phyloP scores from a whole-genome alignment of 2,797 vertebrate species.

The Tapirus indicus region DNA sequence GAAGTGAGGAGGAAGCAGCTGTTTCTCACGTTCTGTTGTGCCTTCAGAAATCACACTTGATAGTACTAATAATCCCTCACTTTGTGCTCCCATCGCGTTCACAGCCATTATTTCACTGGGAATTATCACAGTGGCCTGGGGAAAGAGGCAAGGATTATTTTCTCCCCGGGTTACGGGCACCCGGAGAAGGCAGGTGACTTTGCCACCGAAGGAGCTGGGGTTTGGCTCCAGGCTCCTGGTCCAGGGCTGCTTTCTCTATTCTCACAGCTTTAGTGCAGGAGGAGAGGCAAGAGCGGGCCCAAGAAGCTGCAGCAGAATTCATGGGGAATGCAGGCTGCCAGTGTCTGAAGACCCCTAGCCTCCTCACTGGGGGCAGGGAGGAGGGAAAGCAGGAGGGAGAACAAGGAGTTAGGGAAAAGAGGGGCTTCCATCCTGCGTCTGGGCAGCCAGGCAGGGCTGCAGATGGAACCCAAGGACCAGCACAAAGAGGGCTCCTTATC shows the following conservation, averaged over 20 bases:
- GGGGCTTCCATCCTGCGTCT: not conserved
- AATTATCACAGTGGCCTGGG: constrained; percentile 8
- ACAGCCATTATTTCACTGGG: not conserved
- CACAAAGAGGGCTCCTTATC: not conserved
- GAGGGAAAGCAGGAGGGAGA: not conserved
- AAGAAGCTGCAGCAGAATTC: not conserved
- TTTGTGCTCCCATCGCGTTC: not conserved
- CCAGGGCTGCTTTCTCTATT: not conserved
- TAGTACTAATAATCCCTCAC: not conserved
- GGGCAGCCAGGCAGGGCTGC: not conserved
- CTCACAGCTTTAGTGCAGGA: not conserved
- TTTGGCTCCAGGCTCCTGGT: not conserved
- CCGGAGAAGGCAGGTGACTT: not conserved
- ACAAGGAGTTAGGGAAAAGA: not conserved
- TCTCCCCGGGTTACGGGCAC: not conserved
- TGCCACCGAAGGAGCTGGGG: not conserved
- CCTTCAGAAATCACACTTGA: not conserved
- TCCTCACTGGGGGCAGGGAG: not conserved
- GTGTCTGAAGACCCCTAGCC: not conserved
- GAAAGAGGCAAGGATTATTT: constrained; percentile 6
- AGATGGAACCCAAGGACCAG: not conserved
- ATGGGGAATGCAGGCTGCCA: not conserved
- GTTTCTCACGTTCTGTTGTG: constrained; percentile 46
- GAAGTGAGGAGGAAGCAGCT: constrained; percentile 53
- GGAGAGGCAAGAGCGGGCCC: not conserved